Base-by-base conservation (phyloP, 2,797 vertebrate species). In the Esox lucius region DNA sequence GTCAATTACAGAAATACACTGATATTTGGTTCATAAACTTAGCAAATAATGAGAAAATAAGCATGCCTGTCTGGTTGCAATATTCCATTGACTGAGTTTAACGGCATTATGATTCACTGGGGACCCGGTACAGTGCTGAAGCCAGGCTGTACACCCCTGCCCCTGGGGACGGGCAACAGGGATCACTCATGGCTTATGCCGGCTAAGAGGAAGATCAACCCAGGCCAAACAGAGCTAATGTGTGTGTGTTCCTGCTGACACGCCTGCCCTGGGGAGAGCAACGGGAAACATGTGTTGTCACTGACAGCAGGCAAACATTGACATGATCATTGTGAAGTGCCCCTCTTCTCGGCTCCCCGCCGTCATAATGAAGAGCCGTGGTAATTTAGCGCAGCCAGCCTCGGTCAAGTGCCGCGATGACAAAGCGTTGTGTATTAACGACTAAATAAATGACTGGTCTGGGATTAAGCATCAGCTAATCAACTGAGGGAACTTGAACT, bases 281-380 rank as follows among this genome's bases (percentile, higher is more conserved):
- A 82, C 84, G 42, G 71, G 48, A 76, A 88, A 81, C 87, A 86
- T 87, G 86, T 81, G 86, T 76, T 75, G 78, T 2, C 78, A 84
- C 79, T 87, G 85, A 91, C 88, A 85, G 80, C 67, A 83, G 84
- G 86, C 77, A 91, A 88, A 88, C 84, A 87, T 56, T 83, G 82
- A 81, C 81, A 75, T 84, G 80, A 87, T 86, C 78, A 82, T 81
- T 80, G 77, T 84, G 84, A 87, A 86, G 77, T 76, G 82, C 64
- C 78, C 78, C 83, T 7, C 3, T n/a, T 39, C 35, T 7, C 35
- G 3, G 35, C 39, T n/a, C n/a, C n/a, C n/a, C n/a, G n/a, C n/a
- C 78, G 46, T 78, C 81, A 68, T 87, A 87, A 91, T 89, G 84
- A 88, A 85, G n/a, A 73, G 80, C 46, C 22, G 73, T 42, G 59